These are phyloP conservation scores for Popillia japonica DNA, from an alignment of 1,140 invertebrate species.

Conservation along the genomic window DNA sequence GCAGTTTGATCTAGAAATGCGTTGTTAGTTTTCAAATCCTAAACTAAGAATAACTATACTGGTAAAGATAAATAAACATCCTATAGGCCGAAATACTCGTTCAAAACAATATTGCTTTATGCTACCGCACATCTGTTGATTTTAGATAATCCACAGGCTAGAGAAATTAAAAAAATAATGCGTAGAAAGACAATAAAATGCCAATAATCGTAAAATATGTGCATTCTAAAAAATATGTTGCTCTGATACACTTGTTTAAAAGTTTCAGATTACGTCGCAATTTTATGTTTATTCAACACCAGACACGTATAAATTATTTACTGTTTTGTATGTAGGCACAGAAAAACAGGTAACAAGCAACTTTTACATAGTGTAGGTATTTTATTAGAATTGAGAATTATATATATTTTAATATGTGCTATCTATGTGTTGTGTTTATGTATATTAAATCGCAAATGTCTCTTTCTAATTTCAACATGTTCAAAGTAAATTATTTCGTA, in stretches of 20 bases:
- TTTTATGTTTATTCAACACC: background rate
- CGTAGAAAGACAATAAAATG: background rate
- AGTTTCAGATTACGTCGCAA: background rate
- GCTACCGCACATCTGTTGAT: too few species aligned
- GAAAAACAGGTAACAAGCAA: slow-evolving; percentile 4
- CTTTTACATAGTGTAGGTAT: background rate
- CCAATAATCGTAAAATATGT: background rate
- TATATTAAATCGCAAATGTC: background rate
- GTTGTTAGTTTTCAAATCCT: too few species aligned
- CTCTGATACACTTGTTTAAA: background rate
- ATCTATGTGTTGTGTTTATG: background rate
- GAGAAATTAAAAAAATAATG: too few species aligned
- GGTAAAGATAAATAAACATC: too few species aligned
- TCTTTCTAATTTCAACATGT: background rate
- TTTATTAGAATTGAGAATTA: slow-evolving; percentile 7
- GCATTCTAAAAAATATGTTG: background rate
- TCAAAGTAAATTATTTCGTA: background rate
- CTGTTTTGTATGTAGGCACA: background rate
- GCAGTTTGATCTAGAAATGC: too few species aligned
- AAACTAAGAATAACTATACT: too few species aligned
- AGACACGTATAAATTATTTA: background rate
- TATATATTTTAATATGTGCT: background rate
- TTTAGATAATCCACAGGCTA: background rate
- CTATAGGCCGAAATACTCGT: too few species aligned
- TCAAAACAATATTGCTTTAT: too few species aligned